Conservation (phyloP, 2,113 vertebrate genomes). For the Cryptomyrus ogoouensis region DNA sequence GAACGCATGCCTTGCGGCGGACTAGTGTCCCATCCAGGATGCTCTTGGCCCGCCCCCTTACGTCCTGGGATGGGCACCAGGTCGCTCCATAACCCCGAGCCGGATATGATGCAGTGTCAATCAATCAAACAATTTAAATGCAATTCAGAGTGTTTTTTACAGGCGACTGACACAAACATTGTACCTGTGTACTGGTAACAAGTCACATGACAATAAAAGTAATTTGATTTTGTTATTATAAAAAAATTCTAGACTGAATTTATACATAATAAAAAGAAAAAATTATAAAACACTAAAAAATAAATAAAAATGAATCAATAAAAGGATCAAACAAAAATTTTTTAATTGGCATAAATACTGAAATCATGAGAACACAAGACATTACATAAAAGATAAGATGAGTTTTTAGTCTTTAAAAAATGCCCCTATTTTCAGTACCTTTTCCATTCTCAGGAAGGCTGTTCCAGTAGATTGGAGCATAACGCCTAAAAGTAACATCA, state of each 20-base stretch:
- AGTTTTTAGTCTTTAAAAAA: not conserved
- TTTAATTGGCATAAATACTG: not conserved
- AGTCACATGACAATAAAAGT: no score
- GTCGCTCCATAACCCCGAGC: not conserved
- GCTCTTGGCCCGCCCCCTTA: not conserved
- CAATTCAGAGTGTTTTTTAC: not conserved
- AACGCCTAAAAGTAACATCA: not conserved
- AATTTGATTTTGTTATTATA: not conserved
- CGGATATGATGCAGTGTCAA: not conserved
- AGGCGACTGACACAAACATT: not conserved
- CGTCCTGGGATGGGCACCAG: not conserved
- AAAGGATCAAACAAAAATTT: not conserved
- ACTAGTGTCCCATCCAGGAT: not conserved
- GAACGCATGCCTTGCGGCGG: not conserved
- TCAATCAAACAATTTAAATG: not conserved
- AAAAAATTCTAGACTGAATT: not conserved
- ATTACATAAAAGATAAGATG: not conserved
- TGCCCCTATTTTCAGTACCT: not conserved
- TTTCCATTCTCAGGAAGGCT: not conserved
- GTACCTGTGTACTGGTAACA: no score
- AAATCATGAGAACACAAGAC: not conserved
- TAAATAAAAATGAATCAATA: not conserved
- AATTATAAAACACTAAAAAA: not conserved
- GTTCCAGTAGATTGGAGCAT: not conserved
- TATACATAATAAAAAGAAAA: not conserved